A percentile compares a stretch with the other conserved stretches of the same genome.
These are phyloP conservation scores for Sebastiscus albofasciatus DNA, from an alignment of 2,797 vertebrate genomes.

Conservation along the genomic window DNA sequence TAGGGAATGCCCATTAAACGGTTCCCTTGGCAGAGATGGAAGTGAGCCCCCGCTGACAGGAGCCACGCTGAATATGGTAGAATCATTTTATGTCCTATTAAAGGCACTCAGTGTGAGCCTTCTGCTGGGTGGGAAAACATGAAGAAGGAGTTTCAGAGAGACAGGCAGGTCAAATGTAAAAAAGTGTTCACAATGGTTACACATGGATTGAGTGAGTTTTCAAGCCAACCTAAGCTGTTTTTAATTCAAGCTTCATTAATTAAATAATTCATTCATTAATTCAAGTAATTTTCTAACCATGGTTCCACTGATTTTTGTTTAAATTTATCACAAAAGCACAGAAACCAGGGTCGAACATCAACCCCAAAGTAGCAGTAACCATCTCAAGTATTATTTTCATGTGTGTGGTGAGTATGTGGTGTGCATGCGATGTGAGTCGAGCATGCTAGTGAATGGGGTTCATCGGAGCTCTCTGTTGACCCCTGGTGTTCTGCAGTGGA, in stretches of 20 bases:
- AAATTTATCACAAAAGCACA: not conserved
- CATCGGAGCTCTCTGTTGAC: conserved; percentile 49
- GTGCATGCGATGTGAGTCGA: not conserved
- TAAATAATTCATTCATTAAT: no score
- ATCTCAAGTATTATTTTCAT: not conserved
- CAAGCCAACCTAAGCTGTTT: not conserved
- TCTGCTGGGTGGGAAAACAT: not conserved
- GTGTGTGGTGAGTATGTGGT: not conserved
- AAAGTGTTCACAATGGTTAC: not conserved
- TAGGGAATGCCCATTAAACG: not conserved
- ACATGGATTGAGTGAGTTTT: not conserved
- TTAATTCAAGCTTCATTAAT: not conserved
- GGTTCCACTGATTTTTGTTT: not conserved
- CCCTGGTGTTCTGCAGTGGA: conserved; percentile 39
- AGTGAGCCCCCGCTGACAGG: not conserved
- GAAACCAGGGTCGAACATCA: not conserved
- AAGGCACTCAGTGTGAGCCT: conserved; percentile 6
- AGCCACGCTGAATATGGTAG: not conserved
- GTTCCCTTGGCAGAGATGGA: conserved; percentile 26
- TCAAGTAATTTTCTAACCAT: not conserved
- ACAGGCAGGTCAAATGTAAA: not conserved
- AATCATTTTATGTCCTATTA: conserved; percentile 20
- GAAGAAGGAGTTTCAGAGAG: conserved; percentile 1
- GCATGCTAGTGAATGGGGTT: not conserved
- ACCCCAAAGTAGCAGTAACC: not conserved